Evolutionary conservation across 2,113 vertebrate genomes (phyloP).

Genomic region (Rhea pennata): DNA sequence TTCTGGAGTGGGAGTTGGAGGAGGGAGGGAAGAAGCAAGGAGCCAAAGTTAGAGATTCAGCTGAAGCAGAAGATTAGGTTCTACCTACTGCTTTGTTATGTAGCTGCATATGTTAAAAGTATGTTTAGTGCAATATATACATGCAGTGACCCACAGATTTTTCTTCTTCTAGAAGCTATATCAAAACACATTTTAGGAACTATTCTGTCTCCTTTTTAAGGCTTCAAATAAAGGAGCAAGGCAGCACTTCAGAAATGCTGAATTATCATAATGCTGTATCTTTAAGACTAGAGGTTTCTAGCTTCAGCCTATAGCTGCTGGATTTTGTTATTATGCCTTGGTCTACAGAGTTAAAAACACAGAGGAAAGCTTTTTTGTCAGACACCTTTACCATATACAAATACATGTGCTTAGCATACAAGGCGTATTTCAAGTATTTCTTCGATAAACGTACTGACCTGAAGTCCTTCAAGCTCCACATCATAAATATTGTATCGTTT

Average conservation of each 20-base stretch:
- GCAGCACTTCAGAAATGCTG: background rate
- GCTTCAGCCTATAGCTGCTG: background rate
- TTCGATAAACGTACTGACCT: background rate
- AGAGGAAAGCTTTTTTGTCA: background rate
- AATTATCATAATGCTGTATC: background rate
- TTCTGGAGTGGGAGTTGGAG: too few relatives aligned
- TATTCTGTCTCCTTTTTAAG: background rate
- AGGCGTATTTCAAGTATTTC: background rate
- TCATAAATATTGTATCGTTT: background rate
- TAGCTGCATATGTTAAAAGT: background rate
- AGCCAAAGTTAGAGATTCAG: background rate
- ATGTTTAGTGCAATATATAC: background rate
- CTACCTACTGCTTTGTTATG: background rate
- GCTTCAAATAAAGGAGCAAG: background rate
- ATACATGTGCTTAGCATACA: background rate
- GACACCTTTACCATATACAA: background rate
- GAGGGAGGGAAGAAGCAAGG: background rate
- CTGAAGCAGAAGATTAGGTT: background rate
- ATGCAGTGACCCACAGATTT: too few relatives aligned
- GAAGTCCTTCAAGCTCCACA: background rate
- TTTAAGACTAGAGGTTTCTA: background rate
- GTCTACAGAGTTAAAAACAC: background rate
- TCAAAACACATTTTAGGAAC: background rate
- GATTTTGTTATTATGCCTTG: background rate
- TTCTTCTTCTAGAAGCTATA: background rate